phyloP scores from a whole-genome alignment of 1,140 invertebrate genomes.

The Ceratina calcarata region DNA sequence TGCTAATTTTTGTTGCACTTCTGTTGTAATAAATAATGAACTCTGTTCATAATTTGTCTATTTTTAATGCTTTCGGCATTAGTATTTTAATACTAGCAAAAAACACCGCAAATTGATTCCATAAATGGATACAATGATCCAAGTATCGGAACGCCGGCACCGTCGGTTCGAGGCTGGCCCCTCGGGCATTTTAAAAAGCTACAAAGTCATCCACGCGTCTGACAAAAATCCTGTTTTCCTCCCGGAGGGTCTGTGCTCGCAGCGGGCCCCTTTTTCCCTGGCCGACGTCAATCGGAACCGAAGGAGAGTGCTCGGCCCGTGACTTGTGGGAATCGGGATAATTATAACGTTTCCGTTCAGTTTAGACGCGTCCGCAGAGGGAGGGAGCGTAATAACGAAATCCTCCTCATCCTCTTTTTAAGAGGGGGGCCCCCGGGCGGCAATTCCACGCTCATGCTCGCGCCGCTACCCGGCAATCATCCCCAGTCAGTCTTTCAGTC shows the following conservation, averaged over 20 bases:
- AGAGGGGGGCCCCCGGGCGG: conserved; percentile 73
- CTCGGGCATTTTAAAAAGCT: not conserved
- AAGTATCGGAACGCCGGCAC: too few species aligned
- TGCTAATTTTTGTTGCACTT: too few species aligned
- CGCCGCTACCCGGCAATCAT: conserved; percentile 81
- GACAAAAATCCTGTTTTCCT: conserved; percentile 50
- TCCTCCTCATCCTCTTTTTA: conserved; percentile 61
- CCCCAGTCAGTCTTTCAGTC: conserved; percentile 81
- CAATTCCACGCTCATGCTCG: conserved; percentile 79
- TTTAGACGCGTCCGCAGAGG: conserved; percentile 72
- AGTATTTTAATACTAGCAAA: too few species aligned
- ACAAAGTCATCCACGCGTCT: conserved; percentile 22
- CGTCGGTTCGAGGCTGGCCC: too few species aligned
- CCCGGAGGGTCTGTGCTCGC: not conserved
- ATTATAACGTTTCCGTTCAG: conserved; percentile 78
- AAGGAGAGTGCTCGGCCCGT: conserved; percentile 51
- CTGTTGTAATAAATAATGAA: too few species aligned
- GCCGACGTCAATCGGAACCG: conserved; percentile 58
- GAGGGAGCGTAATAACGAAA: conserved; percentile 69
- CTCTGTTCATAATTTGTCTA: too few species aligned
- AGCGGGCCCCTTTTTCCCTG: conserved; percentile 11
- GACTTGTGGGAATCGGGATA: conserved; percentile 78
- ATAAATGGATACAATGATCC: too few species aligned
- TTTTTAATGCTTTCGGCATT: too few species aligned
- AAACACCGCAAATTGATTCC: too few species aligned